These are phyloP conservation scores for Microtus ochrogaster DNA, from an alignment of 2,113 vertebrate species.

Conservation along the genomic window DNA sequence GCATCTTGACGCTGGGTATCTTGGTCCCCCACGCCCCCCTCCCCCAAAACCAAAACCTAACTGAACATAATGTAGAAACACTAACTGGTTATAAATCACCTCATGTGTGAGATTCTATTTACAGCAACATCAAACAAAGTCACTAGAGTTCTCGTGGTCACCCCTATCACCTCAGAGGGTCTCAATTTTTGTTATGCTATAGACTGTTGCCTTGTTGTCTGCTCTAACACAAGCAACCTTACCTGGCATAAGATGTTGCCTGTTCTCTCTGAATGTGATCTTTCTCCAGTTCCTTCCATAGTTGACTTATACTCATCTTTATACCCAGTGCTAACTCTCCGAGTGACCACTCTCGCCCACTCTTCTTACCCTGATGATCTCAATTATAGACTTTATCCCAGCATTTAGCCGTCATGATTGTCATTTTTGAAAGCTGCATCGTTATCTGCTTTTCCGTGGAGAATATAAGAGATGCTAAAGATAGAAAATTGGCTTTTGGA, in stretches of 20 bases:
- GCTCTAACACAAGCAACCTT: neutral
- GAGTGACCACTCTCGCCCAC: neutral
- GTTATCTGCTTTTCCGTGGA: neutral
- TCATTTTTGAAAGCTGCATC: neutral
- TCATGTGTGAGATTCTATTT: neutral
- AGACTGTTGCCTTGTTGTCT: neutral
- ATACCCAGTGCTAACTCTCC: neutral
- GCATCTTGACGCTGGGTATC: neutral
- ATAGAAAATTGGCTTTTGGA: neutral
- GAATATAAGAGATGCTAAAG: neutral
- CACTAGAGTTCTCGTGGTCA: neutral
- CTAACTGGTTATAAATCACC: neutral
- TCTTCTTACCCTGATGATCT: neutral
- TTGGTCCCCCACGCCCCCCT: too few relatives aligned
- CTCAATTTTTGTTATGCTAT: neutral
- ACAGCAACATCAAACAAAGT: neutral
- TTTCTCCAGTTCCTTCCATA: neutral
- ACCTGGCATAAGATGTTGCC: neutral
- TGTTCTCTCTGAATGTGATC: neutral
- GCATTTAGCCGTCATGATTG: neutral
- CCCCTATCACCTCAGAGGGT: neutral
- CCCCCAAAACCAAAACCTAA: too few relatives aligned
- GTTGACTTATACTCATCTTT: neutral
- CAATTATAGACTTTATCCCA: neutral
- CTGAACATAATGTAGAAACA: too few relatives aligned